Base-by-base conservation (phyloP, 1,140 invertebrate genomes). In the Drosophila micromelanica region DNA sequence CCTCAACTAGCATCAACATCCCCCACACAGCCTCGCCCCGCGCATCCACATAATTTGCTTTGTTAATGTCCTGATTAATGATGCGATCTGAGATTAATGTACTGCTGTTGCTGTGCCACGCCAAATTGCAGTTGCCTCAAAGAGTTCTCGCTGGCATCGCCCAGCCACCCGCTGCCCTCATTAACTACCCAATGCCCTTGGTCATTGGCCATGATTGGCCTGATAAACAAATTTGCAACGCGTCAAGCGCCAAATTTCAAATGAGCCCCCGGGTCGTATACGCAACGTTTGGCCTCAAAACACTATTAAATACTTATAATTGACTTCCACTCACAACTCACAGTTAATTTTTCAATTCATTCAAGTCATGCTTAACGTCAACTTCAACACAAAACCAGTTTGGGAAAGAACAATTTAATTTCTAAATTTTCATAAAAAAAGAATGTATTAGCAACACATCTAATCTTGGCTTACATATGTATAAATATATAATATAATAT, bases 71-170 rank as follows among this genome's bases (percentile, higher is more conserved):
- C 87, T 86, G 78, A 86, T 86, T 86, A 86, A 86, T 86, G 82
- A 86, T 87, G 48, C 82, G 61, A 70, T 64, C 59, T 40, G 78
- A 86, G 82, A 86, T 86, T 82, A 86, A 86, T 86, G 82, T 78
- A 6, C 45, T 61, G 61, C 63, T 51, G 57, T 37, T 48, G 45
- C 40, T 60, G 45, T 57, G 51, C 42, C 65, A 60, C 64, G 56
- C 61, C 63, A 80, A 74, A 86, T 78, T 87, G 81, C 82, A 81
- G 62, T 69, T 64, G 60, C 60, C 37, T 65, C 56, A 56, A 82
- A 73, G 67, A 61, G 60, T 56, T 55, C 6, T 45, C 15, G 23
- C 46, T 35, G 32, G 23, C n/a, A n/a, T n/a, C 8, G 20, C 15
- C 11, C 1, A 48, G 7, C 32, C 8, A 17, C 6, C 32, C 43